Base-by-base conservation (phyloP, 1,140 invertebrate species). In the Drosophila mojavensis region DNA sequence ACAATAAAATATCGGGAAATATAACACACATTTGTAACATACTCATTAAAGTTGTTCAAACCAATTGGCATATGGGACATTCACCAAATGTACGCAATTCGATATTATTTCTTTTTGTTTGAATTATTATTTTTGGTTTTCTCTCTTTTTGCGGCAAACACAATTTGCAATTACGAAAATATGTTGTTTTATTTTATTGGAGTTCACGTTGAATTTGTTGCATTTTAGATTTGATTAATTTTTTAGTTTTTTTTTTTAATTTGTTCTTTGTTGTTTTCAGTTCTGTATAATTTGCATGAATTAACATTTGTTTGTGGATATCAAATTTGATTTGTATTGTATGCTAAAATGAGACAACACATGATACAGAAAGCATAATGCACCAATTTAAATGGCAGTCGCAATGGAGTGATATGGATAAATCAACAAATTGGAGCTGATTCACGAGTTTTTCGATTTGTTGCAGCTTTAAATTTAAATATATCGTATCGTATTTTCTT, bases 21-120 rank as follows among this genome's bases (percentile, higher is more conserved):
- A 73, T 59, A 61, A 55, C 41, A 67, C 39, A 73, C 43, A 33
- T 68, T 50, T 68, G 30, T 66, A 10, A 9, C 33, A 33, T 33
- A 71, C 48, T 67, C 55, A 60, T 72, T 64, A 50, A 53, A 55
- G 39, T 61, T 73, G 50, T 67, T 55, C 13, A 74, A 82, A 91
- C 90, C 90, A 91, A 91, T 91, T 91, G 90, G 90, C 90, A 91
- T 91, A 80, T 85, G 83, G 84, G 90, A 91, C 90, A 91, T 91
- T 91, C 90, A 91, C 90, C 90, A 91, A 91, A 88, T 73, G 20
- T 62, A 63, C 15, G 43, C 53, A 64, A 68, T 63, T 66, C 43
- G 33, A 64, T 64, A 45, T 61, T 63, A 63, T 77, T 55, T 43
- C 63, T 67, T 60, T 24, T 24, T 60, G 0, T 17, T 17, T 17